Evolutionary conservation across 2,888 invertebrate species (phyloP).

Genomic region (Philonicus albiceps): DNA sequence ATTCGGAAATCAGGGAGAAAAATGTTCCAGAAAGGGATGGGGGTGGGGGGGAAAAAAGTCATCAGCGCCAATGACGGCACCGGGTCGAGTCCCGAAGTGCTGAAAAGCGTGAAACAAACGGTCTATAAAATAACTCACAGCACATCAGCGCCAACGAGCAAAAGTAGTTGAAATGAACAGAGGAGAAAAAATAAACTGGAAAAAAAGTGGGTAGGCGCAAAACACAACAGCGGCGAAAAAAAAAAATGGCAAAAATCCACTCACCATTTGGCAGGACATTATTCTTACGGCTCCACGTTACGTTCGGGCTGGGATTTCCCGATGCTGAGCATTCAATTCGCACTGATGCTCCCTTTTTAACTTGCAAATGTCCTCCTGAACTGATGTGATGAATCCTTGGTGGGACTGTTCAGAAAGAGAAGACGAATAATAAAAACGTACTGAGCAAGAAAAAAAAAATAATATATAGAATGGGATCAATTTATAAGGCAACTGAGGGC

Average conservation of each 20-base stretch:
- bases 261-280: slow-evolving; percentile 64
- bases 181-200: neutral
- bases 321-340: slow-evolving; percentile 80
- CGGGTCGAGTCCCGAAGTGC: neutral
- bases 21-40: neutral
- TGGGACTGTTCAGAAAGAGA: slow-evolving; percentile 65
- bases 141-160: neutral
- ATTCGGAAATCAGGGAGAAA: neutral
- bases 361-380: slow-evolving; percentile 70
- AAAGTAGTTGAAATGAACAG: neutral
- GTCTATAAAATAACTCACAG: slow-evolving; percentile 8
- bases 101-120: neutral
- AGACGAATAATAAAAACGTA: slow-evolving; percentile 32
- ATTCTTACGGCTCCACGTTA: slow-evolving; percentile 73
- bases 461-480: slow-evolving; percentile 27
- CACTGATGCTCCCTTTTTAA: slow-evolving; percentile 77
- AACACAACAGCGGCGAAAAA: neutral
- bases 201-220: neutral
- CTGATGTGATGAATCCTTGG: slow-evolving; percentile 71
- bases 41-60: neutral
- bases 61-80: neutral
- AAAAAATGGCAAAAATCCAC: slow-evolving; percentile 49
- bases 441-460: neutral
- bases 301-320: slow-evolving; percentile 80
- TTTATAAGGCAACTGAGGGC: slow-evolving; percentile 13